phyloP scores from a whole-genome alignment of 2,797 vertebrate genomes.

The Huso huso region DNA sequence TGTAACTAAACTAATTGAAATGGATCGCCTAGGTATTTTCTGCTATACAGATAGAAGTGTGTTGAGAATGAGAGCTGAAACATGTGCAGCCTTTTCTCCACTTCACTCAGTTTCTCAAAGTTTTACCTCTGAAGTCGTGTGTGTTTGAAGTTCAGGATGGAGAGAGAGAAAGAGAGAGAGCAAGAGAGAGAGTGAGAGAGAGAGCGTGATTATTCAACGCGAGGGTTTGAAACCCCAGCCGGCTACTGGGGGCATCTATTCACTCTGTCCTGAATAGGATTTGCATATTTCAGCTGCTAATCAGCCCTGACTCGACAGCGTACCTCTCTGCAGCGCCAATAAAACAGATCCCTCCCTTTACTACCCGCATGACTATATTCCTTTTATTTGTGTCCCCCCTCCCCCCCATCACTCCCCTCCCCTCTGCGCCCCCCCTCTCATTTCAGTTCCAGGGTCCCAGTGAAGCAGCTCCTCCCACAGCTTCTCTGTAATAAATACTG shows the following conservation, averaged over 20 bases:
- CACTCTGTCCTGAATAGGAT: background rate
- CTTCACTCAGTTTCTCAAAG: too few relatives aligned
- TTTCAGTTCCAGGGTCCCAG: conserved; percentile 31
- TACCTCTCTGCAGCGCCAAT: background rate
- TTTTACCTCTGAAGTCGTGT: too few relatives aligned
- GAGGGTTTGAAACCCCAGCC: background rate
- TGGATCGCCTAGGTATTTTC: too few relatives aligned
- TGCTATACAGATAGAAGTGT: background rate
- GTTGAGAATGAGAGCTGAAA: background rate
- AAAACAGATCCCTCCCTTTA: background rate
- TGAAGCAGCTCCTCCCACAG: conserved; percentile 21
- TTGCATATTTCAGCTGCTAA: background rate
- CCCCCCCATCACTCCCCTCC: conserved; percentile 16
- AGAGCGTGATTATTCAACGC: too few relatives aligned
- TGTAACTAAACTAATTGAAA: too few relatives aligned
- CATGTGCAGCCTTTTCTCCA: too few relatives aligned
- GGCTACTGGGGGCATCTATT: background rate
- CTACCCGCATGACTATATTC: conserved; percentile 14
- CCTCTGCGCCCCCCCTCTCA: conserved; percentile 26
- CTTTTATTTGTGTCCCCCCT: conserved; percentile 9
- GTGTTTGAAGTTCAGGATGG: too few relatives aligned
- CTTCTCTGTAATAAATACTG: conserved; percentile 14
- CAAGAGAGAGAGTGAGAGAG: too few relatives aligned
- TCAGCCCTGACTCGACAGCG: conserved; percentile 2
- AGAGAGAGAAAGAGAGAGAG: too few relatives aligned